phyloP scores from a whole-genome alignment of 2,797 vertebrate genomes.

The Dallia pectoralis region DNA sequence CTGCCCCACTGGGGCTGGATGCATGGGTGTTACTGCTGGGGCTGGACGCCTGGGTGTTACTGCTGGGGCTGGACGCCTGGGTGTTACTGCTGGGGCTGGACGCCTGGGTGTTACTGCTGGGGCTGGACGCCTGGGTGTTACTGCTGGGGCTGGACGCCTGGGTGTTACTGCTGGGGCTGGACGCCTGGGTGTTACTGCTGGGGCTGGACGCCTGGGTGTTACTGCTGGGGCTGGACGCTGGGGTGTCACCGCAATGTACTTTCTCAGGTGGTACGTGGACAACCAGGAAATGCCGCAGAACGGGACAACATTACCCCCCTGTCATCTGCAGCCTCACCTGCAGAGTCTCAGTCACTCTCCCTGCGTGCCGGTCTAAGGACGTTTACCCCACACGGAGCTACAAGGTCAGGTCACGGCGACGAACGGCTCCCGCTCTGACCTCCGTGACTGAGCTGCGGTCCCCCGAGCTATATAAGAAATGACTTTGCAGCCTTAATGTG shows the following conservation, averaged over 20 bases:
- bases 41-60: neutral
- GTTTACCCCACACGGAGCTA: neutral
- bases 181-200: neutral
- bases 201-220: neutral
- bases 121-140: neutral
- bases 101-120: neutral
- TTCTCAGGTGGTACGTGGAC: neutral
- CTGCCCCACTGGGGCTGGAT: neutral
- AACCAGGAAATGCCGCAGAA: neutral
- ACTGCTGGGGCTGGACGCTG: neutral
- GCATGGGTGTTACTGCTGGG: neutral
- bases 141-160: neutral
- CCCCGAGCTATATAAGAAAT: conserved; percentile 1
- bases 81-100: too few relatives aligned
- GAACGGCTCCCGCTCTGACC: neutral
- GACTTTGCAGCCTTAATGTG: neutral
- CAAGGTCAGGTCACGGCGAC: conserved; percentile 1
- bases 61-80: neutral
- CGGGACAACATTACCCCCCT: neutral
- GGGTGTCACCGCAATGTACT: neutral
- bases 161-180: neutral
- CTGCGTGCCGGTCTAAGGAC: neutral
- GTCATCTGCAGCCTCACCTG: neutral
- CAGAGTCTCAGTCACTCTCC: neutral
- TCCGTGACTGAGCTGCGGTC: neutral